Percentiles rank a stretch among this genome's conserved stretches.
These are phyloP conservation scores for Drosophila suzukii DNA, from an alignment of 1,140 invertebrate genomes.

Conservation along the genomic window DNA sequence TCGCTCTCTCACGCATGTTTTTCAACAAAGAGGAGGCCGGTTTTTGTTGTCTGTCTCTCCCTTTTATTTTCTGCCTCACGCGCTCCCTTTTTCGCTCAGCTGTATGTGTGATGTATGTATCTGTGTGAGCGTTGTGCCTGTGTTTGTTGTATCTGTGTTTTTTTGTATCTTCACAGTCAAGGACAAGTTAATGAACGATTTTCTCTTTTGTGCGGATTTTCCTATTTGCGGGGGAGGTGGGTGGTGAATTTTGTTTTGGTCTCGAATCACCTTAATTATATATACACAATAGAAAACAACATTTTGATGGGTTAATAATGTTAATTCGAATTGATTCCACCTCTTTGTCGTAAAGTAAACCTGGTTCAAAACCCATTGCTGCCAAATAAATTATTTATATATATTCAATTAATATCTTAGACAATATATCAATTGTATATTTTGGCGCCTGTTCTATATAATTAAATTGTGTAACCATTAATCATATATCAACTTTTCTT, in stretches of 20 bases:
- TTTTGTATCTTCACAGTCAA: constrained; percentile 72
- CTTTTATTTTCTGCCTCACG: constrained; percentile 22
- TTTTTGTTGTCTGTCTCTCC: constrained; percentile 44
- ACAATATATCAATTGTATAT: too few species aligned
- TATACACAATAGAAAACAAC: neutral
- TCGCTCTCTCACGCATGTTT: constrained; percentile 70
- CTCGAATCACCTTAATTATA: constrained; percentile 13
- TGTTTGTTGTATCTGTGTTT: constrained; percentile 21
- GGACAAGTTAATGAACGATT: constrained; percentile 79
- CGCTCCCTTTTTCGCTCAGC: constrained; percentile 18
- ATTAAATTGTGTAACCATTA: neutral
- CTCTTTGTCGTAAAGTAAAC: neutral
- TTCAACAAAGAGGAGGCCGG: constrained; percentile 64
- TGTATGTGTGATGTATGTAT: constrained; percentile 16
- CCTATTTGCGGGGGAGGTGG: constrained; percentile 8
- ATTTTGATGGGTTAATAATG: neutral
- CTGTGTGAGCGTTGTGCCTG: neutral
- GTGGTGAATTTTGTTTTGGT: constrained; percentile 24
- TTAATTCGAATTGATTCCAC: neutral
- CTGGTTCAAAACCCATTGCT: too few species aligned
- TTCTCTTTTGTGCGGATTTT: constrained; percentile 56
- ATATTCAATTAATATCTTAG: too few species aligned
- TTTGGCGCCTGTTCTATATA: too few species aligned
- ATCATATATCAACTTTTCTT: neutral
- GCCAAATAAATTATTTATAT: too few species aligned